A percentile compares a stretch with the other conserved stretches of the same genome.
phyloP scores from a whole-genome alignment of 2,797 vertebrate species.

The Labeo calbasu region DNA sequence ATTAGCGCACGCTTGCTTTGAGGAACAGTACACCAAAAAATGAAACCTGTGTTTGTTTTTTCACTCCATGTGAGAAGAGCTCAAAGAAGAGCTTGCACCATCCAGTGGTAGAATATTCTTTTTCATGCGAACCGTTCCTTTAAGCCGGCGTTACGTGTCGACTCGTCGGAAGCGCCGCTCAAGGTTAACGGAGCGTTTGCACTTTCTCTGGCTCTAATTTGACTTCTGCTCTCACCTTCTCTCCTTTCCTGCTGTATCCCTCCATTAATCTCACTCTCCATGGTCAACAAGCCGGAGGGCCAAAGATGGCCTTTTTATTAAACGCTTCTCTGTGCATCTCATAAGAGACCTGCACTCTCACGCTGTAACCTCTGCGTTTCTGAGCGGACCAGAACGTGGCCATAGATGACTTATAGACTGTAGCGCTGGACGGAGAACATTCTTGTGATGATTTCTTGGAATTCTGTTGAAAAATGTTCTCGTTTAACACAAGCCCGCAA shows the following conservation, averaged over 20 bases:
- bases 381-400: neutral
- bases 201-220: slow-evolving; percentile 13
- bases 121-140: neutral
- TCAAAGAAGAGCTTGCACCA: too few relatives aligned
- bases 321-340: slow-evolving; percentile 57
- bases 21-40: neutral
- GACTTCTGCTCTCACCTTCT: slow-evolving; percentile 36
- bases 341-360: slow-evolving; percentile 45
- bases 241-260: slow-evolving; percentile 28
- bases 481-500: neutral
- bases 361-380: slow-evolving; percentile 5
- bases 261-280: slow-evolving; percentile 61
- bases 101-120: neutral
- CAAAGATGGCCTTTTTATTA: slow-evolving; percentile 62
- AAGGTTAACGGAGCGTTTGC: slow-evolving; percentile 48
- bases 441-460: neutral
- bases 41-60: neutral
- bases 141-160: neutral
- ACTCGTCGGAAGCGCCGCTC: neutral
- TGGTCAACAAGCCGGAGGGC: slow-evolving; percentile 62
- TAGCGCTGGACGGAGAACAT: neutral
- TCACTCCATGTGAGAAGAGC: too few relatives aligned
- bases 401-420: slow-evolving; percentile 1
- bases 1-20: neutral
- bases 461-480: neutral